phyloP scores from a whole-genome alignment of 2,888 invertebrate species.

The Volucella bombylans region DNA sequence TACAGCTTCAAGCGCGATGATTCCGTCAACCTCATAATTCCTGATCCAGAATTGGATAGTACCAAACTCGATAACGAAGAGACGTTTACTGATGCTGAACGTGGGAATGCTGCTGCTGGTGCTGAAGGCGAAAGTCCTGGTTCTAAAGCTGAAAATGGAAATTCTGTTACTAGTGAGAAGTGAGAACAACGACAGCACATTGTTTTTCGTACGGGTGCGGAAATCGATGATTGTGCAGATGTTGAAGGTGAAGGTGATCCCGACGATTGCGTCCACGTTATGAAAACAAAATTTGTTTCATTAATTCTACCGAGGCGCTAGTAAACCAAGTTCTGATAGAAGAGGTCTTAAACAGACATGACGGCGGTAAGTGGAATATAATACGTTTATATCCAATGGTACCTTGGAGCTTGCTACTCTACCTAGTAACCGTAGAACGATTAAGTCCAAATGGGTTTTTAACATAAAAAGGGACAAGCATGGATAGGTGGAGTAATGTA shows the following conservation, averaged over 20 bases:
- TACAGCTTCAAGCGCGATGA: background rate
- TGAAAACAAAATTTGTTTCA: background rate
- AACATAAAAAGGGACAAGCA: too few species aligned
- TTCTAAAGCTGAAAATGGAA: background rate
- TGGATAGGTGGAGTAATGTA: too few species aligned
- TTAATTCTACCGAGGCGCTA: too few species aligned
- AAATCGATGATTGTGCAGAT: background rate
- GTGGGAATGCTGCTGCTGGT: background rate
- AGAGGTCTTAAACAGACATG: too few species aligned
- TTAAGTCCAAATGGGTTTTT: too few species aligned
- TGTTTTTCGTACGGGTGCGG: background rate
- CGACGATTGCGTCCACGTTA: background rate
- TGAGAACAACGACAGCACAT: too few species aligned
- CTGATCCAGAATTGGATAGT: constrained; percentile 1
- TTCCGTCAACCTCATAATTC: background rate
- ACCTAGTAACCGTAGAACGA: too few species aligned
- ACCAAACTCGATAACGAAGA: background rate
- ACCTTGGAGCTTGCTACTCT: too few species aligned
- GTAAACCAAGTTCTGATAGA: too few species aligned
- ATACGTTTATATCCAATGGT: too few species aligned
- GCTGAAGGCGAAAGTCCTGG: background rate
- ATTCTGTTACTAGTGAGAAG: background rate
- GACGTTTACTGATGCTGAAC: background rate
- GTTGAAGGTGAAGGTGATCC: background rate
- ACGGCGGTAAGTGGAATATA: too few species aligned